These are phyloP conservation scores for Amblyornis subalaris DNA, from an alignment of 2,113 vertebrate genomes.

Conservation along the genomic window DNA sequence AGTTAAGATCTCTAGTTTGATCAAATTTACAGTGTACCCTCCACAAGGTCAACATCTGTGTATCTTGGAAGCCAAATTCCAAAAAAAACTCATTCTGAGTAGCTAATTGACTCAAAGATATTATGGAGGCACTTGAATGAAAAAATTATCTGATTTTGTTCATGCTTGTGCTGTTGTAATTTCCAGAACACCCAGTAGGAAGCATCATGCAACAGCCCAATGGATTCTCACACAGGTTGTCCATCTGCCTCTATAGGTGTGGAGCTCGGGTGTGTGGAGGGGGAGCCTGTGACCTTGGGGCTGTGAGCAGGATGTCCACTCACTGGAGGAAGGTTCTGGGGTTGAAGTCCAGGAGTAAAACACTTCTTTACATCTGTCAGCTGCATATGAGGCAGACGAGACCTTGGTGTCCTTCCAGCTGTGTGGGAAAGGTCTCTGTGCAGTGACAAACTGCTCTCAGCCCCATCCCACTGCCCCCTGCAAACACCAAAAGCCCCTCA, in stretches of 20 bases:
- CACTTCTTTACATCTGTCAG: background rate
- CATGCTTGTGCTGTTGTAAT: background rate
- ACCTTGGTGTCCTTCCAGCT: background rate
- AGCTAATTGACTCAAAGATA: background rate
- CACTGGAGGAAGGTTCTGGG: background rate
- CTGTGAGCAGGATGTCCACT: background rate
- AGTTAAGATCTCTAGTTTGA: constrained; percentile 5
- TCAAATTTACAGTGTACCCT: background rate
- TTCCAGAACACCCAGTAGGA: background rate
- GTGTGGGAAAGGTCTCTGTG: background rate
- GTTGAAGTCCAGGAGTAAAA: rapidly evolving
- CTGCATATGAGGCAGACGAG: background rate
- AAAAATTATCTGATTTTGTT: background rate
- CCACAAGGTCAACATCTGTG: background rate
- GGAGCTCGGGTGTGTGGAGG: background rate
- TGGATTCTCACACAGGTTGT: background rate
- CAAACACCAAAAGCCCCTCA: background rate
- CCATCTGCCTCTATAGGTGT: background rate
- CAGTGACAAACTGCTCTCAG: background rate
- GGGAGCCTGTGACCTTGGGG: background rate
- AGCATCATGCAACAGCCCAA: rapidly evolving
- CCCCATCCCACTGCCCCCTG: rapidly evolving
- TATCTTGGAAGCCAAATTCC: background rate
- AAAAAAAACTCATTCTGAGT: background rate
- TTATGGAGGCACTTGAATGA: background rate